Conservation (phyloP, 2,888 invertebrate species). For the Balanococcus diminutus region DNA sequence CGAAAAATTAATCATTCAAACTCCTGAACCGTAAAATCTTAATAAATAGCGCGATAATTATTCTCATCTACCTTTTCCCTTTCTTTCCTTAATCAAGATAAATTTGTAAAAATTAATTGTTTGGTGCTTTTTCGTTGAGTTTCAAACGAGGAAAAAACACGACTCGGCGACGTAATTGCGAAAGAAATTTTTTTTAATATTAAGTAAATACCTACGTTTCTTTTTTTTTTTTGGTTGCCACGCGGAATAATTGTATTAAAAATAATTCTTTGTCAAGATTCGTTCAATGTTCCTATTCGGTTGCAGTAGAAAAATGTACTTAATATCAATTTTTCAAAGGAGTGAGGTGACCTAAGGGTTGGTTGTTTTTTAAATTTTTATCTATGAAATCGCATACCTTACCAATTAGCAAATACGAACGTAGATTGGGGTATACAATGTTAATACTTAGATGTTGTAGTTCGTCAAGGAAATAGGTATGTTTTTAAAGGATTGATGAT, state of each 20-base stretch:
- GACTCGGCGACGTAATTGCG: background rate
- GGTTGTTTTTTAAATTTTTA: too few species aligned
- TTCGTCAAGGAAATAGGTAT: background rate
- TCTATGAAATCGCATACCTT: too few species aligned
- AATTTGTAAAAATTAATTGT: conserved; percentile 28
- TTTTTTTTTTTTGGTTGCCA: too few species aligned
- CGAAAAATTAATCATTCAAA: background rate
- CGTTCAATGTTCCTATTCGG: background rate
- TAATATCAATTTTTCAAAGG: background rate
- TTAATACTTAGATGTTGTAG: background rate
- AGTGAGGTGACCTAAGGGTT: too few species aligned
- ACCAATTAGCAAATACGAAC: too few species aligned
- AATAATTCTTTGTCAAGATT: background rate
- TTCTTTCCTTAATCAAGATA: conserved; percentile 19
- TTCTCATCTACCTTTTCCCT: background rate
- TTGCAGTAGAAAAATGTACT: background rate
- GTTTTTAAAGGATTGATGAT: background rate
- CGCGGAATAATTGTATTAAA: background rate
- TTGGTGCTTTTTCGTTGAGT: background rate
- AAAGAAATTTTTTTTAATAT: background rate
- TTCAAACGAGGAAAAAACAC: background rate
- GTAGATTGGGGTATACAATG: background rate
- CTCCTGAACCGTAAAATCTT: background rate
- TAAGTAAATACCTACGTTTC: background rate
- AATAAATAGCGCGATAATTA: conserved; percentile 19